Conservation (phyloP, 2,888 invertebrate genomes). For the Eretmocerus hayati region DNA sequence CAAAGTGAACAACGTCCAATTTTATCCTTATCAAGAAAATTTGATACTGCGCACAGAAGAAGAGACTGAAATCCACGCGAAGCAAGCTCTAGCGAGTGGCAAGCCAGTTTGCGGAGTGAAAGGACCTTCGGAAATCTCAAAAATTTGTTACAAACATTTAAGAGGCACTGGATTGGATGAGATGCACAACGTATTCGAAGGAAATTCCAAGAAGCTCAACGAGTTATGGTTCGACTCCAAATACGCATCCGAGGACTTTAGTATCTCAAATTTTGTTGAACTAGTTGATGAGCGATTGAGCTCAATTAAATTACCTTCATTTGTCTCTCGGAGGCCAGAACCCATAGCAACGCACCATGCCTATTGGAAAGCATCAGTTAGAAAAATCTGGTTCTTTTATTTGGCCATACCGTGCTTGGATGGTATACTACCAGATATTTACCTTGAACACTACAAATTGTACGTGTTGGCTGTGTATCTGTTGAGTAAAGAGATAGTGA, state of each 20-base stretch:
- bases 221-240: slow-evolving; percentile 1
- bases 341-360: background rate
- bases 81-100: slow-evolving; percentile 6
- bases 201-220: background rate
- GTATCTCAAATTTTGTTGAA: background rate
- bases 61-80: slow-evolving; percentile 12
- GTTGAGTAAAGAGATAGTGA: background rate
- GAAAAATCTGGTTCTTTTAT: slow-evolving; percentile 1
- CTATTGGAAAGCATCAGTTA: too few relatives aligned
- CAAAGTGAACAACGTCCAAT: background rate
- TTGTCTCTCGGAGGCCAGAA: background rate
- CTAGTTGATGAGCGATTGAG: background rate
- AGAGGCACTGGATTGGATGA: slow-evolving; percentile 11
- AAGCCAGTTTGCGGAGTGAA: slow-evolving; percentile 12
- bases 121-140: slow-evolving; percentile 14
- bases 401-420: background rate
- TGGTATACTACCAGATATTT: background rate
- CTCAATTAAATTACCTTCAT: background rate
- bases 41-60: slow-evolving; percentile 10
- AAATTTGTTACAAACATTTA: slow-evolving; percentile 10
- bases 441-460: slow-evolving; percentile 1
- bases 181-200: slow-evolving; percentile 9
- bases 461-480: slow-evolving; percentile 1
- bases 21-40: slow-evolving; percentile 14
- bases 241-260: background rate